phyloP scores from a whole-genome alignment of 2,113 vertebrate genomes.

The Callorhinus ursinus region DNA sequence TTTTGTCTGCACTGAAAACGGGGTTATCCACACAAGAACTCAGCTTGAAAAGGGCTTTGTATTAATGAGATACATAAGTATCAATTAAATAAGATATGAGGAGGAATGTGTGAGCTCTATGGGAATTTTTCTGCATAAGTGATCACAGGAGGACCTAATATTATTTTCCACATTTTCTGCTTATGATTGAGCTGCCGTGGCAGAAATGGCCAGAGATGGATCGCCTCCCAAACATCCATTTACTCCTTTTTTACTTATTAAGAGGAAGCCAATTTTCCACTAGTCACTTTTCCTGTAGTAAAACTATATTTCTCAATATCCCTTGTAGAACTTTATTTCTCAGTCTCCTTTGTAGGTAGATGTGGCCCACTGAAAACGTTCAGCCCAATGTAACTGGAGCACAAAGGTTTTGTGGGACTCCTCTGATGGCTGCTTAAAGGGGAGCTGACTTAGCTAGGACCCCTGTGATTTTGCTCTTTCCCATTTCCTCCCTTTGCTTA shows the following conservation, averaged over 20 bases:
- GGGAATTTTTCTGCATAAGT: background rate
- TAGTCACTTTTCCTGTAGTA: background rate
- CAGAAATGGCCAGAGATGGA: background rate
- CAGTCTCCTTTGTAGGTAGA: background rate
- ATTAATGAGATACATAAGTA: slow-evolving; percentile 34
- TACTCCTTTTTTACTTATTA: background rate
- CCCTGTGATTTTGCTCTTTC: background rate
- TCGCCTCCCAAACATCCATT: background rate
- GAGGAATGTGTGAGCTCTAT: background rate
- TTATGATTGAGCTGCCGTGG: background rate
- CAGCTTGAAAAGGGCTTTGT: background rate
- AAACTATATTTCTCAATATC: background rate
- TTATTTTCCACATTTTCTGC: background rate
- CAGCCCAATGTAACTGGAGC: background rate
- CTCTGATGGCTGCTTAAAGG: background rate
- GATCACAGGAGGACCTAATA: background rate
- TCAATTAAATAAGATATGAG: background rate
- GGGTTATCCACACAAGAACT: background rate
- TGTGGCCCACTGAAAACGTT: background rate
- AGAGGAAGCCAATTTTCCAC: background rate
- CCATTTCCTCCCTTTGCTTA: background rate
- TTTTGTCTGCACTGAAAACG: background rate
- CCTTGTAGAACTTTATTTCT: background rate
- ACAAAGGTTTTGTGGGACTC: background rate
- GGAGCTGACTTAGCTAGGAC: background rate